Base-by-base conservation (phyloP, 2,797 vertebrate genomes). In the Denticeps clupeoides region DNA sequence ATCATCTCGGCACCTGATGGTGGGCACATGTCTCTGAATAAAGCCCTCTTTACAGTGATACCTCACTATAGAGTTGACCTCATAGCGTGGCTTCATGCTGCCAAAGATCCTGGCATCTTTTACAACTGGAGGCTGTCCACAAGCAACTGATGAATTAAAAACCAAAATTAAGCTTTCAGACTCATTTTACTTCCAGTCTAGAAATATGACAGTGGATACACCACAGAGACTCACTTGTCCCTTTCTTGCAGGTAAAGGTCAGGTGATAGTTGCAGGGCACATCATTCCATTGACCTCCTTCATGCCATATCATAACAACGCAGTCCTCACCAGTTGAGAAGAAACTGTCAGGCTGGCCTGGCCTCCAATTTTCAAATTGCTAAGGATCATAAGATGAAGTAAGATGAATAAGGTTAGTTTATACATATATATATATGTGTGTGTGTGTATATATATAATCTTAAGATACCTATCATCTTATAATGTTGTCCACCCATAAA, bases 361-460 rank as follows among this genome's bases (percentile, higher is more conserved):
- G 88, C 45, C 93, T 82, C 93, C 93, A 97, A 75, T 91, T 86
- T 61, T 94, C 91, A 52, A 89, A 97, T 93, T 94, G 93, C 93
- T 97, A 62, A 38, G 49, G 51, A 37, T 41, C n/a, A 21, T 10
- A 13, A 26, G 9, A 13, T 47, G 2, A 13, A 5, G 16, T 4
- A 27, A 12, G n/a, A n/a, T n/a, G n/a, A n/a, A n/a, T n/a, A n/a
- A n/a, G n/a, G n/a, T n/a, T n/a, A n/a, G n/a, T n/a, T n/a, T n/a
- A n/a, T n/a, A n/a, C n/a, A n/a, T n/a, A n/a, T n/a, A 23, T 23
- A 24, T 7, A 32, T 28, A 19, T 19, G 18, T 19, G 18, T 27
- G 9, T 26, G 9, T 28, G 28, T 28, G 28, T 1, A 28, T 9
- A 27, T 28, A n/a, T n/a, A n/a, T n/a, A n/a, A 21, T 21, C 21